Percentiles rank a stretch among this genome's conserved stretches.
These are phyloP conservation scores for Scolanthus callimorphus DNA, from an alignment of 92 coral and sea anemone genomes.

Conservation along the genomic window DNA sequence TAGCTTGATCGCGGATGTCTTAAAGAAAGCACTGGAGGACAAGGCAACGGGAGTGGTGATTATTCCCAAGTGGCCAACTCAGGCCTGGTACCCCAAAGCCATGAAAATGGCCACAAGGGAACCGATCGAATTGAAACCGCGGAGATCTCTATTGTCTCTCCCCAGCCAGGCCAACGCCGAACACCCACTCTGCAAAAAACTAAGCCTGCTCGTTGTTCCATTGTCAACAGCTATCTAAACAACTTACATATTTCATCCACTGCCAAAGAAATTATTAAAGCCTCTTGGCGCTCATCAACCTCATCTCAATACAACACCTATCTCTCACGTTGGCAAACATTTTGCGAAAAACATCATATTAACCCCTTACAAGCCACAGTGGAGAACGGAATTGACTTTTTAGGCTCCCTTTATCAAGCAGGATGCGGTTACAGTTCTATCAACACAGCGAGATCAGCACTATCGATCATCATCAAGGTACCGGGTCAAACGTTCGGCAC, in stretches of 20 bases:
- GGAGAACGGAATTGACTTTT: constrained; percentile 13
- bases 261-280: constrained; percentile 14
- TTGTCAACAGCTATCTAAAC: constrained; percentile 25
- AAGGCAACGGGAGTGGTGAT: constrained; percentile 10
- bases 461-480: too few relatives aligned
- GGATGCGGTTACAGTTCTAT: constrained; percentile 28
- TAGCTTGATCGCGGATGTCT: constrained; percentile 13
- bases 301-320: background rate
- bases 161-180: background rate
- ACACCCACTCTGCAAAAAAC: constrained; percentile 21
- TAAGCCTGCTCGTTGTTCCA: constrained; percentile 17
- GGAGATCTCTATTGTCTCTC: background rate
- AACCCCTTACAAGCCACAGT: background rate
- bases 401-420: constrained; percentile 8
- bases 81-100: constrained; percentile 18
- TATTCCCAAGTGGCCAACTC: constrained; percentile 12
- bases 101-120: constrained; percentile 1
- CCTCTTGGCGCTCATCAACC: constrained; percentile 29
- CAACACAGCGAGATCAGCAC: too few relatives aligned
- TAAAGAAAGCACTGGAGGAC: constrained; percentile 6
- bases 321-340: constrained; percentile 5
- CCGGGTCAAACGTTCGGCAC: too few relatives aligned
- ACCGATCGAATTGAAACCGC: background rate
- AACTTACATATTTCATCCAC: constrained; percentile 7
- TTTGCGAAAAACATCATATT: constrained; percentile 2